Evolutionary conservation across 2,113 vertebrate genomes (phyloP).

Genomic region (Mola mola): DNA sequence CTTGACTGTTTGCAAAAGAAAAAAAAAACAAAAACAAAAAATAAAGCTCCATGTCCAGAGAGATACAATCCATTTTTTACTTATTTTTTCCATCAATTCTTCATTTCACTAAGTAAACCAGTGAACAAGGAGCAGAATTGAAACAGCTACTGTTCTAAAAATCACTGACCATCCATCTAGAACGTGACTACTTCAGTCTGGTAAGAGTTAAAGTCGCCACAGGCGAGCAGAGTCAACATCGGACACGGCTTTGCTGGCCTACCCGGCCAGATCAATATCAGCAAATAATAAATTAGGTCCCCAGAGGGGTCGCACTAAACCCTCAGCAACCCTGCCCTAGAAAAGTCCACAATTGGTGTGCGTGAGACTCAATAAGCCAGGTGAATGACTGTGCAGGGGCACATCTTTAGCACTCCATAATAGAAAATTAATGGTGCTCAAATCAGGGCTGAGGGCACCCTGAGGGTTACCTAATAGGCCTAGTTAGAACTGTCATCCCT

Average conservation of each 20-base stretch:
- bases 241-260: constrained; percentile 86
- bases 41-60: constrained; percentile 4
- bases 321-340: constrained; percentile 82
- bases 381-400: constrained; percentile 87
- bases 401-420: constrained; percentile 93
- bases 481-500: constrained; percentile 88
- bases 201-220: constrained; percentile 86
- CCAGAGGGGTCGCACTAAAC: constrained; percentile 90
- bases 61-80: constrained; percentile 33
- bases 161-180: constrained; percentile 44
- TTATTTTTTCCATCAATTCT: constrained; percentile 16
- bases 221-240: constrained; percentile 86
- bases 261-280: constrained; percentile 95
- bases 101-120: constrained; percentile 37
- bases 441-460: constrained; percentile 90
- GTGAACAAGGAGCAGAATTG: constrained; percentile 15
- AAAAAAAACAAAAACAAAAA: constrained; percentile 9
- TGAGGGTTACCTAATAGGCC: constrained; percentile 91
- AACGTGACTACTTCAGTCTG: constrained; percentile 63
- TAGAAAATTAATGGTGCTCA: constrained; percentile 97
- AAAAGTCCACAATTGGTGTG: constrained; percentile 90
- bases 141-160: constrained; percentile 16
- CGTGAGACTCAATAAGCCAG: constrained; percentile 92
- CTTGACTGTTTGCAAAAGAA: constrained; percentile 30
- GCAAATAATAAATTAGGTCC: constrained; percentile 99